Percentiles rank a stretch among this genome's conserved stretches.
Evolutionary conservation across 2,113 vertebrate genomes (phyloP).

Genomic region (Macrotis lagotis): DNA sequence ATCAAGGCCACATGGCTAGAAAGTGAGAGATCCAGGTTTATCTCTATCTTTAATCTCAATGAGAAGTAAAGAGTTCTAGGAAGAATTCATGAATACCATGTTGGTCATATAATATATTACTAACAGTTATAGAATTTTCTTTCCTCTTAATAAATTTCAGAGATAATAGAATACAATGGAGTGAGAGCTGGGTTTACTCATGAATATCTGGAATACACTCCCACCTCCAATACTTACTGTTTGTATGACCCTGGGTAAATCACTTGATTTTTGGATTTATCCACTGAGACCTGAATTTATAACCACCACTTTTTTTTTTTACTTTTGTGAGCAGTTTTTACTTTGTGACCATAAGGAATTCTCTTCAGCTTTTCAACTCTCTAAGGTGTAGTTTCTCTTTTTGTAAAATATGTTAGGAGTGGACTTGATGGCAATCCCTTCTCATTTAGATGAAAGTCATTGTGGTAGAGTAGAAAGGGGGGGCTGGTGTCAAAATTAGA

Average conservation of each 20-base stretch:
- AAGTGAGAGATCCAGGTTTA: background rate
- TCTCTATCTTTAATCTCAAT: background rate
- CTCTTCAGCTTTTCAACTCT: background rate
- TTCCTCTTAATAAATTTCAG: background rate
- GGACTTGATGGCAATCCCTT: background rate
- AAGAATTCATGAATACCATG: background rate
- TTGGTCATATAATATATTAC: background rate
- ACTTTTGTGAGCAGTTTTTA: too few relatives aligned
- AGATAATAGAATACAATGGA: background rate
- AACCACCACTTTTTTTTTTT: background rate
- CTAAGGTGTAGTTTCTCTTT: background rate
- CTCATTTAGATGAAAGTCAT: background rate
- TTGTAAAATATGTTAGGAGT: background rate
- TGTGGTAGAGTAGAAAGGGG: background rate
- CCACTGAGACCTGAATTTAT: background rate
- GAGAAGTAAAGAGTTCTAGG: background rate
- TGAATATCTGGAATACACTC: background rate
- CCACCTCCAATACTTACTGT: background rate
- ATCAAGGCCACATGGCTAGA: background rate
- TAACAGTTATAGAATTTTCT: background rate
- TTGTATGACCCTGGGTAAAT: background rate
- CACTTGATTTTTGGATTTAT: background rate
- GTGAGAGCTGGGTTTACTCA: background rate
- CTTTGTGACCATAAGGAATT: background rate
- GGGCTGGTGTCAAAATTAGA: background rate